Percentiles rank a stretch among this genome's conserved stretches.
These are phyloP conservation scores for Pogonophryne albipinna DNA, from an alignment of 2,797 vertebrate species.

Conservation along the genomic window DNA sequence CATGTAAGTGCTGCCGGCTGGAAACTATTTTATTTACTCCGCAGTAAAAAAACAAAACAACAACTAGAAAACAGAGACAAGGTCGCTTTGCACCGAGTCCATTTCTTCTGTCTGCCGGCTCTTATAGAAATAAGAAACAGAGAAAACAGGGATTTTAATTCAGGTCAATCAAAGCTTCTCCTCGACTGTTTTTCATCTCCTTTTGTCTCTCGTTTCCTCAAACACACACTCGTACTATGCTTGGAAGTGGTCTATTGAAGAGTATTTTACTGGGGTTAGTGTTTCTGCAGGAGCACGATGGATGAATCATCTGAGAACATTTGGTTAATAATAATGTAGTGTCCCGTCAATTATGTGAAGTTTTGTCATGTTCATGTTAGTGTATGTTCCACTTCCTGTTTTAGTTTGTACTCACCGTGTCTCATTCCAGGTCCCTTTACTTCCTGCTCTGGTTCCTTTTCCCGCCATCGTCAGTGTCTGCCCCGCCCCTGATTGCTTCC, in stretches of 20 bases:
- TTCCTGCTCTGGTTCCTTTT: no score
- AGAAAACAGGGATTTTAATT: slow-evolving; percentile 10
- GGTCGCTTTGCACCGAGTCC: slow-evolving; percentile 27
- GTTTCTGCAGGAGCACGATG: neutral
- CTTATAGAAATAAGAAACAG: slow-evolving; percentile 19
- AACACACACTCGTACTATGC: slow-evolving; percentile 1
- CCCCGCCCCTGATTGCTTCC: no score
- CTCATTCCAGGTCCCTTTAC: no score
- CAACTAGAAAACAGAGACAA: no score
- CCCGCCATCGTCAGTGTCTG: no score
- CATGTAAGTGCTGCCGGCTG: neutral
- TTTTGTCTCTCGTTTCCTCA: slow-evolving; percentile 4
- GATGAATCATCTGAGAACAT: slow-evolving; percentile 18
- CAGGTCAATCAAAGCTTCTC: slow-evolving; percentile 29
- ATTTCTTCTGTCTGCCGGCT: neutral
- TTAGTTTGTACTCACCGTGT: no score
- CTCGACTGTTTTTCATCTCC: slow-evolving; percentile 7
- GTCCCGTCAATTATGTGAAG: no score
- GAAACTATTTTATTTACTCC: neutral
- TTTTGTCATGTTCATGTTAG: no score
- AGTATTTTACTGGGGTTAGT: slow-evolving; percentile 8
- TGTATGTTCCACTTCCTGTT: no score
- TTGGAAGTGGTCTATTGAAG: slow-evolving; percentile 36
- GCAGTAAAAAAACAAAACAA: no score
- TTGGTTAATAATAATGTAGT: no score